Evolutionary conservation across 2,888 invertebrate genomes (phyloP), one percentile per base, ranked within the genome.

Genomic region (Drosophila demipolita): DNA sequence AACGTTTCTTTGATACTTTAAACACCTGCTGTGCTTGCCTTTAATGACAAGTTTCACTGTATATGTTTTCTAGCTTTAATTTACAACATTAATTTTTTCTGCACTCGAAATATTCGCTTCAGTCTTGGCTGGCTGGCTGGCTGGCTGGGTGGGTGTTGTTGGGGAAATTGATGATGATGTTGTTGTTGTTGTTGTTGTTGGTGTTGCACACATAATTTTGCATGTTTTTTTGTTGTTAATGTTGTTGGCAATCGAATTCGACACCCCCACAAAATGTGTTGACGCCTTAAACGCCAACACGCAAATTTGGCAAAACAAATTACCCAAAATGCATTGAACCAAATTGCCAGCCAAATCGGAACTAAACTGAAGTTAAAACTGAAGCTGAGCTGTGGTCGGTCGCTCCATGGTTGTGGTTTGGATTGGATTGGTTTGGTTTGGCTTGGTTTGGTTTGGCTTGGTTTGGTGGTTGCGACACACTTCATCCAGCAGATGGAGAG

Each of bases 241-340:
- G 60, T 26, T 62, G 65, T 50, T 62, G 60, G 15, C 65, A 52
- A 57, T 61, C 53, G 65, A 75, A 71, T 74, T 76, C 66, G 79
- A 87, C 82, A 82, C 84, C 88, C 83, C 73, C 88, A 49, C 70
- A 64, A 71, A 75, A 65, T 60, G 66, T 52, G 73, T 73, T 73
- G 82, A 83, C 68, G 81, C 70, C 65, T 68, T 50, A 55, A 67
- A 84, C 87, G 89, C 84, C 84, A 86, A 84, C 84, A 86, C 87
- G 72, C 80, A 59, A 80, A 75, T 83, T 83, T 82, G 88, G 78
- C 87, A 73, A 86, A 86, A 86, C 84, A 84, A 88, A 84, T 88
- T 83, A 70, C 54, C 64, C 78, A 78, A 84, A 86, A 80, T 80
- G 88, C 73, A 83, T 60, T 65, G 69, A 60, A 77, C 68, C 64